Conservation (phyloP, 2,888 invertebrate species). For the Hoplodrina blanda region DNA sequence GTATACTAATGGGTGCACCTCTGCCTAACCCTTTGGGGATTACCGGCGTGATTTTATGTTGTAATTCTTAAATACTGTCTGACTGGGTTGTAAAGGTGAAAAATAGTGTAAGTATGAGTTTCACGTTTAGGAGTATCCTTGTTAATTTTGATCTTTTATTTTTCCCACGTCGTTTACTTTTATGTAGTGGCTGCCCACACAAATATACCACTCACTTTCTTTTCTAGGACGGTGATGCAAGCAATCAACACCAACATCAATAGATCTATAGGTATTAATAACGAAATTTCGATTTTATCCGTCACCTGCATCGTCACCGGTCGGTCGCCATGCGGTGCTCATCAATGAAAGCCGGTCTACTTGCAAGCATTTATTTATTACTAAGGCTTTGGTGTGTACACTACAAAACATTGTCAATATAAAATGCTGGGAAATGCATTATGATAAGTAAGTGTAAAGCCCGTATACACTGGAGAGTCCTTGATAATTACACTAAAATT, state of each 20-base stretch:
- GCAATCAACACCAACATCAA: constrained; percentile 1
- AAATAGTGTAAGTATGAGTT: neutral
- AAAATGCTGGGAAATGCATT: constrained; percentile 52
- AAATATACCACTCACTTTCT: neutral
- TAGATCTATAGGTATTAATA: neutral
- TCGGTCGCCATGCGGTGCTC: constrained; percentile 31
- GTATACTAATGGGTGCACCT: too few species aligned
- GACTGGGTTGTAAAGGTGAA: neutral
- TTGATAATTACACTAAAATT: neutral
- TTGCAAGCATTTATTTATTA: constrained; percentile 55
- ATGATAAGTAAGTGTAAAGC: constrained; percentile 46
- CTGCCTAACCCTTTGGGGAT: too few species aligned
- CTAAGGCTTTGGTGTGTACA: constrained; percentile 49
- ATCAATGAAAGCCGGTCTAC: constrained; percentile 27
- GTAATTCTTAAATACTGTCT: neutral
- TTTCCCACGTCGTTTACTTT: neutral
- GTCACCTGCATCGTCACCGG: constrained; percentile 30
- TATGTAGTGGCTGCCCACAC: neutral
- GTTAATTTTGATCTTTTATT: too few species aligned
- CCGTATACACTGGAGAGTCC: constrained; percentile 10
- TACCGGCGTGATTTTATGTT: too few species aligned
- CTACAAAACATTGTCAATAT: constrained; percentile 44
- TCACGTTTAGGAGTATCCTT: too few species aligned
- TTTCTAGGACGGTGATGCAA: neutral
- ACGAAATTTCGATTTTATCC: constrained; percentile 9